Evolutionary conservation across 92 coral and sea anemone species (phyloP).

Genomic region (Diadumene lineata): DNA sequence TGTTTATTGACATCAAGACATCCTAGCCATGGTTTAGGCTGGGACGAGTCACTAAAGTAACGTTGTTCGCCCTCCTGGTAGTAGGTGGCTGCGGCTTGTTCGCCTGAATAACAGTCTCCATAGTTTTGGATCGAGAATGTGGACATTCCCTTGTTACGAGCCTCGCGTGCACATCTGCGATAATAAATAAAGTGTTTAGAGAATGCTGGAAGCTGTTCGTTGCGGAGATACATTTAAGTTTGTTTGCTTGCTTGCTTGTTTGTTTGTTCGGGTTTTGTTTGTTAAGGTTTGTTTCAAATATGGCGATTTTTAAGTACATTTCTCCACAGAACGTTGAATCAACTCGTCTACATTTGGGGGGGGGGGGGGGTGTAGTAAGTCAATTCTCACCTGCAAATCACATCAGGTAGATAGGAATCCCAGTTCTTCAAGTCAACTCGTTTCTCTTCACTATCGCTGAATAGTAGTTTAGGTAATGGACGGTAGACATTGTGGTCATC

Average conservation of each 20-base stretch:
- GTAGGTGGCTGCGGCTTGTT: constrained; percentile 68
- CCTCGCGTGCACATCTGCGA: constrained; percentile 87
- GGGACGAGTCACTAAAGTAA: constrained; percentile 61
- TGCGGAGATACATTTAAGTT: neutral
- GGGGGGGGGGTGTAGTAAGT: too few relatives aligned
- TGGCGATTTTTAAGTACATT: too few relatives aligned
- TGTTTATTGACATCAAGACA: constrained; percentile 83
- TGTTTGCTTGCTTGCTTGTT: neutral
- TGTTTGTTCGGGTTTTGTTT: neutral
- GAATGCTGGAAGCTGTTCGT: neutral
- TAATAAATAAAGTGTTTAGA: too few relatives aligned
- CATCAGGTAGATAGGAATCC: constrained; percentile 89
- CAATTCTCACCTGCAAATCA: constrained; percentile 78
- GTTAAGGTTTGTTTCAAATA: neutral
- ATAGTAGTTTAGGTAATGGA: constrained; percentile 82
- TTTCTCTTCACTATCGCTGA: constrained; percentile 70
- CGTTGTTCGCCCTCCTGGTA: constrained; percentile 93
- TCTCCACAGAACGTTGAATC: too few relatives aligned
- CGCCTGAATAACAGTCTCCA: constrained; percentile 95
- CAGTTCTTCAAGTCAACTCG: constrained; percentile 78
- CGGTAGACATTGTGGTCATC: constrained; percentile 87
- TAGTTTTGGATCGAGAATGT: constrained; percentile 90
- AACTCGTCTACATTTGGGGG: too few relatives aligned
- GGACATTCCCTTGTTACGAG: constrained; percentile 71
- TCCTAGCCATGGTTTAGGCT: constrained; percentile 95